Evolutionary conservation across 2,113 vertebrate genomes (phyloP).

Genomic region (Gracilinanus agilis): DNA sequence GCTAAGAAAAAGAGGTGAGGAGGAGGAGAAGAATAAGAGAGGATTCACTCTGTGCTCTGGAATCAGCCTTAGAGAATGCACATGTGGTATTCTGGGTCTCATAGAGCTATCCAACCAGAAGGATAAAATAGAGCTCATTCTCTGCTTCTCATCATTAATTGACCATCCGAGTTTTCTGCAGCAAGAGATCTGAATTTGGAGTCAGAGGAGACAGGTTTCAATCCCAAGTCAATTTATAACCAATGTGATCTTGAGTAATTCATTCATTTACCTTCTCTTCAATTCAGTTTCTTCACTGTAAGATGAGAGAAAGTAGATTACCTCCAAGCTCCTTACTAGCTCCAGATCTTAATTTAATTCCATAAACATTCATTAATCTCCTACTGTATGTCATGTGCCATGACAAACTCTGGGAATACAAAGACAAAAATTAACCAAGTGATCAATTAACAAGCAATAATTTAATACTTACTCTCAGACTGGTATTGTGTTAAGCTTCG

Average conservation of each 20-base stretch:
- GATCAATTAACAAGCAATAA: neutral
- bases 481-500: neutral
- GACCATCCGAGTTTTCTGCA: neutral
- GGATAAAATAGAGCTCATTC: neutral
- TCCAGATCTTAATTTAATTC: neutral
- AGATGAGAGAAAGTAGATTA: neutral
- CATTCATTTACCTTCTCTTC: neutral
- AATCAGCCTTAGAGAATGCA: neutral
- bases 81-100: neutral
- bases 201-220: neutral
- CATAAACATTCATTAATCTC: neutral
- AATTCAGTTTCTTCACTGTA: neutral
- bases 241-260: neutral
- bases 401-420: neutral
- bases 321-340: neutral
- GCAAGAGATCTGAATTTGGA: neutral
- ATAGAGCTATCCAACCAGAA: neutral
- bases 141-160: neutral
- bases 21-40: constrained; percentile 27
- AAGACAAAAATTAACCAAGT: neutral
- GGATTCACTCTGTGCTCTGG: neutral
- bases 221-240: neutral
- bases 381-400: neutral
- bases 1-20: constrained; percentile 44
- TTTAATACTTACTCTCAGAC: neutral